A percentile compares a stretch with the other conserved stretches of the same genome.
These are phyloP conservation scores for Glomeris maerens DNA, from an alignment of 1,140 invertebrate genomes.

Conservation along the genomic window DNA sequence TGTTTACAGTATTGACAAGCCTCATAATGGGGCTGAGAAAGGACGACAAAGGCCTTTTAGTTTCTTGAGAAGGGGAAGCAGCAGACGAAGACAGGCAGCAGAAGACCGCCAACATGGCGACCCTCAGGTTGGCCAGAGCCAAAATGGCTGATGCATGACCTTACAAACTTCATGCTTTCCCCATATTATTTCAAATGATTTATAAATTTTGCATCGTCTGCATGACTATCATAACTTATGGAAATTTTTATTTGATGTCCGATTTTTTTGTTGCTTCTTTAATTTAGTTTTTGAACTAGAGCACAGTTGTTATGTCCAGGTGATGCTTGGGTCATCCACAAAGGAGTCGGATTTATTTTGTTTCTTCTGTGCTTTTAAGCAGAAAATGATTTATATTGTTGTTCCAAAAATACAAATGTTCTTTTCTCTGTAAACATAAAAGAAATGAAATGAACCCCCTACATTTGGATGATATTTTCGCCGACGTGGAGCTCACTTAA, in stretches of 20 bases:
- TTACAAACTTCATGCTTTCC: neutral
- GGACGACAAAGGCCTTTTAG: conserved; percentile 3
- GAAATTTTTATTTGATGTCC: neutral
- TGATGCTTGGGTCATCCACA: too few species aligned
- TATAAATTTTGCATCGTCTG: neutral
- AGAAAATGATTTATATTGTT: too few species aligned
- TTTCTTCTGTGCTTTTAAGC: too few species aligned
- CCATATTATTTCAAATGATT: neutral
- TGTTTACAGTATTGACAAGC: conserved; percentile 7
- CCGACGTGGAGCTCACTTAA: too few species aligned
- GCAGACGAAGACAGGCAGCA: neutral
- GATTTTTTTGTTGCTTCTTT: conserved; percentile 1
- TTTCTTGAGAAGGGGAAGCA: conserved; percentile 8
- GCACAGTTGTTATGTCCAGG: too few species aligned
- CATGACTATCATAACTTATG: neutral
- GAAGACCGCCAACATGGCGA: conserved; percentile 2
- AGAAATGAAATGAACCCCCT: too few species aligned
- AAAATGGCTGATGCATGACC: neutral
- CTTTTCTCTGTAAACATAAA: too few species aligned
- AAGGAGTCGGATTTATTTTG: too few species aligned
- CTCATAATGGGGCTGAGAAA: conserved; percentile 1
- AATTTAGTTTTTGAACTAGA: neutral
- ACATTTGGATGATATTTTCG: too few species aligned
- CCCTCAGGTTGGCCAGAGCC: neutral
- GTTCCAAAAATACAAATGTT: too few species aligned